Base-by-base conservation (phyloP, 2,797 vertebrate genomes). In the Sebastes vulpes region DNA sequence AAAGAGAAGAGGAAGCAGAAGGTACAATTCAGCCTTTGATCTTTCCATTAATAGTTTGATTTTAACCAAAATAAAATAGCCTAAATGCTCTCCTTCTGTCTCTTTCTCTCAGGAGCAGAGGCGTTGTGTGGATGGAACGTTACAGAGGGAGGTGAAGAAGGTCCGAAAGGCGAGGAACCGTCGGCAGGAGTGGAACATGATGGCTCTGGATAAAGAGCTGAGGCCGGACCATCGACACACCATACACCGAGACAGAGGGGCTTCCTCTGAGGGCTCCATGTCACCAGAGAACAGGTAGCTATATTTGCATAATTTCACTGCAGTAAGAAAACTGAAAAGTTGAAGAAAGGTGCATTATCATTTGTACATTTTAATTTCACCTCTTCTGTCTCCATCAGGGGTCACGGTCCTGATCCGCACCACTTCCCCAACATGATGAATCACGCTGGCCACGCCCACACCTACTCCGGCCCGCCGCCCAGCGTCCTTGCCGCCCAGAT, bases 161-260 rank as follows among this genome's bases (percentile, higher is more conserved):
- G 98, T 99, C 91, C 97, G 99, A 77, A 99, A 99, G 96, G 99
- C 99, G 52, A 97, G 98, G 76, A 99, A 99, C 96, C 98, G 99
- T 92, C 97, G 98, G n/a, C 98, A 99, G 93, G 99, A 99, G 92
- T 99, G 99, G 99, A 99, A 98, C 94, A 99, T 99, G 97, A 98
- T 99, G 98, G 99, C 99, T 9, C 97, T 99, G 94, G 99, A 99
- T 95, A 99, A 99, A 95, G 98, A 99, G 94, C 97, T 99, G 93
- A 97, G 99, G 95, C 98, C 99, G 7, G 98, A 99, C 95, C 96
- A 97, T 95, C 97, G 98, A 83, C 97, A 99, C 90, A 98, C 96
- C 79, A 95, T 98, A 79, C 97, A 97, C 96, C 95, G 98, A 76
- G 98, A 97, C 96, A 96, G 98, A 80, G 98, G 97, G 85, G 97